Evolutionary conservation across 2,888 invertebrate genomes (phyloP), one percentile per base, ranked within the genome.

Genomic region (Octodonta nipae): DNA sequence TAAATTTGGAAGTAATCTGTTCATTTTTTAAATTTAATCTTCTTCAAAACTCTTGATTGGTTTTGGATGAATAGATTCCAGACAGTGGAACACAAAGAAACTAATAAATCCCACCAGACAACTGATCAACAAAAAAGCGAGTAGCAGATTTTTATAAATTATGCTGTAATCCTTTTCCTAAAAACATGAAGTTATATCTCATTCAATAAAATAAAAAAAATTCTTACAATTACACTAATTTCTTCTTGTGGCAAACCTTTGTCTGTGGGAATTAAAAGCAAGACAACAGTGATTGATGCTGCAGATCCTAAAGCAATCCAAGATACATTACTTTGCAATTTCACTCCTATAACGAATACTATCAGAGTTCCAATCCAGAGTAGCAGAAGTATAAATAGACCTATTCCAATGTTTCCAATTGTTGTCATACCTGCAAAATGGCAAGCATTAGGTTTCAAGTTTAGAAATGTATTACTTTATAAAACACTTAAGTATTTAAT

Each of bases 291-390:
- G 36, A 77, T 47, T 40, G 70, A 27, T 24, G 66, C 54, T 15
- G 75, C 68, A 41, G 69, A 48, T 27, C 64, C 52, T 34, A 80
- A 50, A 27, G 70, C 67, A 41, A 75, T 58, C 55, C 72, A 70
- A 32, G 78, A 78, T 38, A 78, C 58, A 50, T 66, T 71, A 56
- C 71, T 76, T 41, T 75, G 73, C 24, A 75, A 72, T 48, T 73
- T 70, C 26, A 76, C 60, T 2, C 78, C 73, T 31, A 78, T 60
- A 50, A 76, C 69, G 47, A 77, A 78, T 45, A 76, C 53, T 46
- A 77, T 52, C 22, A 74, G 59, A 16, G 77, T 71, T 35, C 70
- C 47, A 43, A 71, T 65, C 78, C 80, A 80, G 45, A 77, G 54
- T 35, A 70, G 59, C 38, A 74, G 64, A 49, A 81, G 58, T 46